Evolutionary conservation across 2,113 vertebrate genomes (phyloP).

Genomic region (Macquaria ambigua): DNA sequence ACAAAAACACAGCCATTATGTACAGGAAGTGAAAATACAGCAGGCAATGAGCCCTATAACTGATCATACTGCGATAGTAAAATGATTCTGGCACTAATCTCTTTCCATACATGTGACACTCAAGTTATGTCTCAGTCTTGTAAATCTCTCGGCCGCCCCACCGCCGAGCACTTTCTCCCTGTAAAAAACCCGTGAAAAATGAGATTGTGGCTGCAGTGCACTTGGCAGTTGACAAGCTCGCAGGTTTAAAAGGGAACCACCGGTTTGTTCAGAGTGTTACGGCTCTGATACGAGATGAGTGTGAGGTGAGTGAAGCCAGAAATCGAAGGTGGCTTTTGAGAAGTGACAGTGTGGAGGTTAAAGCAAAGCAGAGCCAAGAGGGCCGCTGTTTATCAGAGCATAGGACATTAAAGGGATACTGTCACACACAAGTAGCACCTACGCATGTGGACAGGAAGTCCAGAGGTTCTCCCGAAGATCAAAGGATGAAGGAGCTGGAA

Average conservation of each 20-base stretch:
- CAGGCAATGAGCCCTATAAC: too few species aligned
- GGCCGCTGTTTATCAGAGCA: background rate
- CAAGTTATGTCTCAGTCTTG: background rate
- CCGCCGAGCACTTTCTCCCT: background rate
- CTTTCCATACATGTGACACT: background rate
- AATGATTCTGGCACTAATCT: constrained; percentile 13
- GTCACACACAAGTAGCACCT: background rate
- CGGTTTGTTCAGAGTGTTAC: constrained; percentile 6
- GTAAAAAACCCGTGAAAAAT: constrained; percentile 20
- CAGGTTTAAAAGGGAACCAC: background rate
- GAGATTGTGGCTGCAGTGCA: background rate
- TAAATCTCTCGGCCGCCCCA: background rate
- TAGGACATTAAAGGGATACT: constrained; percentile 50
- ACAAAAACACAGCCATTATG: too few species aligned
- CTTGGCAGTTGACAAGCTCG: background rate
- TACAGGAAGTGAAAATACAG: too few species aligned
- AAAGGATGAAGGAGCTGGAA: constrained; percentile 45
- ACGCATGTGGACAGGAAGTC: constrained; percentile 44
- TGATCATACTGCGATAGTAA: background rate
- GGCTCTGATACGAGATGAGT: constrained; percentile 63
- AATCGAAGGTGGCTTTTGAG: constrained; percentile 22
- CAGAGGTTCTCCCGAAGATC: constrained; percentile 25
- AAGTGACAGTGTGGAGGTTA: constrained; percentile 5
- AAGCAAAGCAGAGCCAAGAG: constrained; percentile 24
- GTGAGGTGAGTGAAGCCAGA: constrained; percentile 69